Base-by-base conservation (phyloP, 2,113 vertebrate genomes). In the Ptyas mucosa region DNA sequence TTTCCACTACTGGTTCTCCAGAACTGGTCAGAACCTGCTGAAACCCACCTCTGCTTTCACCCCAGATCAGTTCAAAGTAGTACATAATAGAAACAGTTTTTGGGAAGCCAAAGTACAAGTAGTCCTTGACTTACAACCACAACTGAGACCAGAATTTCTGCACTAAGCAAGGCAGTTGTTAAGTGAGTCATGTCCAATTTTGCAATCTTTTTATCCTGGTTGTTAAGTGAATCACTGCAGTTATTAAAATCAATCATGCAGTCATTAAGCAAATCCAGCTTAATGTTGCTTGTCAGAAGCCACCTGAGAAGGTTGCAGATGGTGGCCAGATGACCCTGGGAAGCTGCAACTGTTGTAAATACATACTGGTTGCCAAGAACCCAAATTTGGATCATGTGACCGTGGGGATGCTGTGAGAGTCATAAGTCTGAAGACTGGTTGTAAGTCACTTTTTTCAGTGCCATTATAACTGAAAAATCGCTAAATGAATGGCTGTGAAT, bases 11-110 rank as follows among this genome's bases (percentile, higher is more conserved):
- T 4, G 43, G 43, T 46, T 46, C 43, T 46, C 43, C 43, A 46
- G 43, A 46, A 46, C 43, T 46, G 43, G 43, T 46, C 43, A 46
- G 43, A 46, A 46, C 43, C 43, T 46, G 43, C 43, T 46, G 43
- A 46, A 46, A 46, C 43, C 43, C 43, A 8, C 23, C 0, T 0
- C 39, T 88, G 15, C 55, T 1, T 91, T 93, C 21, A 18, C 93
- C 93, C 54, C 64, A 8, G 0, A 85, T 92, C 51, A 43, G 43
- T 94, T 92, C 49, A 94, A 95, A 97, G 95, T 95, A 93, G 94
- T 46, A n/a, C 91, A 9, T 39, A 0, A 0, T n/a, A 11, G 88
- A 89, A 23, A 0, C 14, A 85, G 87, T 3, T 14, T 20, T 49
- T 87, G 64, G 91, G 21, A 93, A 52, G 18, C 69, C 54, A 3